These are phyloP conservation scores for Asteroscopus sphinx DNA, from an alignment of 2,888 invertebrate species.

Conservation along the genomic window DNA sequence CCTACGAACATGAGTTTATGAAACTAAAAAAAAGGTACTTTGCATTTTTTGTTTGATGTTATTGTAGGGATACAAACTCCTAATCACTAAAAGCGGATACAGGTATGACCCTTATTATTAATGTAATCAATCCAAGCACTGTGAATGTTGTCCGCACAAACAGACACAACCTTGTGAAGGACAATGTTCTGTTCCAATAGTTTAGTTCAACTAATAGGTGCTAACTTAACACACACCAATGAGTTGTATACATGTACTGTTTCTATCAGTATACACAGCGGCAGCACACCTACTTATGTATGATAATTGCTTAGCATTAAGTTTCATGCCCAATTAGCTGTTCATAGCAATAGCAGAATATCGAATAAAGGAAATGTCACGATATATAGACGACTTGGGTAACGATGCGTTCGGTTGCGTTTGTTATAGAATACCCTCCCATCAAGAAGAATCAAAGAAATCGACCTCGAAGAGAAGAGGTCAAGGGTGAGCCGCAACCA, in stretches of 20 bases:
- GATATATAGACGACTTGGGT: conserved; percentile 36
- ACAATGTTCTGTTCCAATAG: conserved; percentile 58
- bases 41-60: background rate
- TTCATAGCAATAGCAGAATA: conserved; percentile 36
- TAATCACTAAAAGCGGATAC: conserved; percentile 57
- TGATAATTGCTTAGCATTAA: conserved; percentile 13
- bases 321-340: conserved; percentile 14
- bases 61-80: conserved; percentile 11
- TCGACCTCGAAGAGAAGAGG: conserved; percentile 57
- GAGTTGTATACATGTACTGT: conserved; percentile 5
- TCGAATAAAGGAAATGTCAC: conserved; percentile 45
- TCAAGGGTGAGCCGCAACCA: conserved; percentile 56
- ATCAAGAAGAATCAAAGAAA: conserved; percentile 58
- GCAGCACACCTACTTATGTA: conserved; percentile 11
- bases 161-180: conserved; percentile 71
- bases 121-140: conserved; percentile 60
- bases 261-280: conserved; percentile 6
- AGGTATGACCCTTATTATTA: conserved; percentile 50
- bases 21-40: background rate
- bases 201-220: conserved; percentile 45
- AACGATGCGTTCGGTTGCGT: conserved; percentile 22
- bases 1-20: background rate
- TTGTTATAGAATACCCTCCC: conserved; percentile 42
- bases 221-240: conserved; percentile 39
- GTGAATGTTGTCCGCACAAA: conserved; percentile 73